Evolutionary conservation across 1,140 invertebrate genomes (phyloP).

Genomic region (Aphidius ervi): DNA sequence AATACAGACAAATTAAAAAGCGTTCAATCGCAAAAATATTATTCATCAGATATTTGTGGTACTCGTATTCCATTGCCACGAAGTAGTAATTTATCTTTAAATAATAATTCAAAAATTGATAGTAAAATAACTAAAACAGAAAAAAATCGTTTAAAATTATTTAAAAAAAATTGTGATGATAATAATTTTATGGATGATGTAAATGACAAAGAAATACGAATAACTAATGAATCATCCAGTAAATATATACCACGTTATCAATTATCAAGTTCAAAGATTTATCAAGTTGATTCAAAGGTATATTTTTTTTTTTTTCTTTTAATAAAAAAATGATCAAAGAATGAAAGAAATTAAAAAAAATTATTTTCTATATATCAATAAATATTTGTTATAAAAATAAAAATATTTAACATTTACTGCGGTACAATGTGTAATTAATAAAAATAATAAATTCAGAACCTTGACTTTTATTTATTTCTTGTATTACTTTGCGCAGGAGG

Average conservation of each 20-base stretch:
- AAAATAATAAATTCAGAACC: no score
- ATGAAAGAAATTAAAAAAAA: no score
- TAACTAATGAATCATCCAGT: background rate
- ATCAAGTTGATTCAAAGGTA: constrained; percentile 5
- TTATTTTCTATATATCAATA: no score
- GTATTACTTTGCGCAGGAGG: constrained; percentile 9
- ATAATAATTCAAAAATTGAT: constrained; percentile 22
- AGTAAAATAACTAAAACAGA: constrained; percentile 43
- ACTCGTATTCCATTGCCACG: constrained; percentile 36
- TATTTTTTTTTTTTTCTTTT: background rate
- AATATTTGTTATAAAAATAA: no score
- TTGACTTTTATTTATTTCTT: no score
- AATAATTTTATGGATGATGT: constrained; percentile 14
- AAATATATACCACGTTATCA: constrained; percentile 18
- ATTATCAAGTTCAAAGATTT: constrained; percentile 3
- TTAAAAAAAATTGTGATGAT: constrained; percentile 30
- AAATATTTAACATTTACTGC: no score
- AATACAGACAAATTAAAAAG: no score
- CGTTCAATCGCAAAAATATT: no score
- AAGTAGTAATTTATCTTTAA: constrained; percentile 22
- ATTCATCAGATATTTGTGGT: no score
- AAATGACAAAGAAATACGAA: constrained; percentile 30
- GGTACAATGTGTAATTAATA: background rate
- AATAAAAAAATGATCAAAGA: background rate
- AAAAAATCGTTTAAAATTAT: constrained; percentile 37